Evolutionary conservation across 2,888 invertebrate genomes (phyloP).

Genomic region (Lasioglossum lativentre): DNA sequence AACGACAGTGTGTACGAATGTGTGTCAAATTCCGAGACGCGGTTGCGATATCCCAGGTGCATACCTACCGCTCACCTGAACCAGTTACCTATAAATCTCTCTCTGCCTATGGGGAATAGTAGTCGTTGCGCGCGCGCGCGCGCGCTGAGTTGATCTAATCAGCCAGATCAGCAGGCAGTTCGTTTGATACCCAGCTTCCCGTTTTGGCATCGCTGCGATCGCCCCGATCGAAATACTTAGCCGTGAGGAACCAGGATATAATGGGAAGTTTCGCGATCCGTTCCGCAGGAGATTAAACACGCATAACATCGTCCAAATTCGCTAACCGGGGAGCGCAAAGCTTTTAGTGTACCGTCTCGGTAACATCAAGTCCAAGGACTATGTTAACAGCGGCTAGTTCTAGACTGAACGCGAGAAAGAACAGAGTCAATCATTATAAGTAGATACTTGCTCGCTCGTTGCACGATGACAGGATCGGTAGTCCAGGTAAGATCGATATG

Average conservation of each 20-base stretch:
- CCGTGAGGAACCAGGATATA: background rate
- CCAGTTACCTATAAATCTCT: constrained; percentile 33
- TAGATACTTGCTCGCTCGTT: background rate
- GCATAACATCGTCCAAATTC: background rate
- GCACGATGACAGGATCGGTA: background rate
- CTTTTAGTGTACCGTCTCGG: background rate
- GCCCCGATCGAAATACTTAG: constrained; percentile 6
- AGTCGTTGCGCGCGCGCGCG: background rate
- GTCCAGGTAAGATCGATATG: background rate
- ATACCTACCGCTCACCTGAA: constrained; percentile 58
- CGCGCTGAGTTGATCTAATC: constrained; percentile 31
- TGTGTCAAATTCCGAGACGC: constrained; percentile 68
- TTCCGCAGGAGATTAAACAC: background rate
- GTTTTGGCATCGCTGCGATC: constrained; percentile 1
- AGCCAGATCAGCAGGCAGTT: background rate
- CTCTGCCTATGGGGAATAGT: constrained; percentile 7
- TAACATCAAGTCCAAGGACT: background rate
- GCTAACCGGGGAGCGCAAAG: background rate
- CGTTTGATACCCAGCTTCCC: background rate
- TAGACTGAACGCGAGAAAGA: background rate
- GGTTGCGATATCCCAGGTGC: constrained; percentile 57
- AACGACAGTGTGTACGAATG: constrained; percentile 60
- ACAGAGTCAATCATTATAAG: background rate
- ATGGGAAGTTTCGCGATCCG: constrained; percentile 3
- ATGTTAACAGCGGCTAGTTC: background rate